Base-by-base conservation (phyloP, 1,140 invertebrate genomes). In the Mycetomoellerius zeteki region DNA sequence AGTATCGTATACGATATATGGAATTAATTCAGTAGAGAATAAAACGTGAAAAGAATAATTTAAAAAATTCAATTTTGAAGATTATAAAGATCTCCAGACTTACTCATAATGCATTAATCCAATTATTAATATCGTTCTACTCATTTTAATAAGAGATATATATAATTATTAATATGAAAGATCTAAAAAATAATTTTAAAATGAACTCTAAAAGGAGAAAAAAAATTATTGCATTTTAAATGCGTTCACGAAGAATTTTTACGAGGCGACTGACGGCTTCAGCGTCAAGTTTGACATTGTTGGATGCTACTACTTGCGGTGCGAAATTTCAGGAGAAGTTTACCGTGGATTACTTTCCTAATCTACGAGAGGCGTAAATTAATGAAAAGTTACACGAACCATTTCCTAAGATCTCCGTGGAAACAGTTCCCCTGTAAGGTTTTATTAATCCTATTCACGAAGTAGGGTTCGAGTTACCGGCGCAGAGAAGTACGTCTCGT, bases 391-490 rank as follows among this genome's bases (percentile, higher is more conserved):
- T 33, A 60, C 33, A 27, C 54, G 76, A 69, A 69, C 73, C 67
- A 78, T 86, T 85, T 86, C 47, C 60, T 62, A 47, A 71, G 86
- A 69, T 80, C 80, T 58, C 27, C 81, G 19, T 52, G 56, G 69
- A 52, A 75, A 33, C 73, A 69, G 30, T 67, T 64, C 21, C 30
- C 56, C 50, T 56, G 33, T 72, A 77, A 88, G 89, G 75, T 90
- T 90, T 90, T 86, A 85, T 90, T 90, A 90, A 90, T 90, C 89
- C 89, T 90, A 90, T 88, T 90, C 86, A 90, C 65, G 87, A 89
- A 88, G 86, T 62, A 88, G 75, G 37, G 65, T 86, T 89, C 78
- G 27, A 84, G 72, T 90, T 90, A 88, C 89, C 27, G 37, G 37
- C 67, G 27, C 7, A 56, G 54, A 77, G 43, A 54, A 37, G 60